Conservation (phyloP, 2,797 vertebrate genomes). For the Apogon hyalosoma region DNA sequence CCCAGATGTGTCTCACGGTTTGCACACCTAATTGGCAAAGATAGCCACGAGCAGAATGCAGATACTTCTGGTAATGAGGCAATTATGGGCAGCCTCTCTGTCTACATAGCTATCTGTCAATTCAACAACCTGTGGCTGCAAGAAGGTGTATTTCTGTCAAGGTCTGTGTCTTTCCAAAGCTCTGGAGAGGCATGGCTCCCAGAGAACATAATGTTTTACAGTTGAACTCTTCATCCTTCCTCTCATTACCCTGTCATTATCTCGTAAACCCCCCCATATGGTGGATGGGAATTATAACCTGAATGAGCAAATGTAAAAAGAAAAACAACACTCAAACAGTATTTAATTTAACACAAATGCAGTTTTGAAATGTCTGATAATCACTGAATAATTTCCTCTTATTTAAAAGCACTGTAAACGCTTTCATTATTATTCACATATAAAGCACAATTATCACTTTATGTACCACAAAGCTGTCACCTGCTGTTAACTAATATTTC, state of each 20-base stretch:
- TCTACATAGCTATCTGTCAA: constrained; percentile 70
- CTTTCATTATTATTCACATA: neutral
- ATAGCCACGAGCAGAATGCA: constrained; percentile 67
- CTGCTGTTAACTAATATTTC: neutral
- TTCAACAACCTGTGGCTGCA: constrained; percentile 79
- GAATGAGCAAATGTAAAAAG: neutral
- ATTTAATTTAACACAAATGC: neutral
- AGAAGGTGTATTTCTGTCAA: constrained; percentile 45
- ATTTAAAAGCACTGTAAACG: neutral
- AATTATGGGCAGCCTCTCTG: constrained; percentile 64
- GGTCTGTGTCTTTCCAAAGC: constrained; percentile 39
- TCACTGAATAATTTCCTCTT: neutral
- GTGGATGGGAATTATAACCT: constrained; percentile 7
- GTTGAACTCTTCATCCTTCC: constrained; percentile 40
- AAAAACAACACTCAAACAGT: neutral
- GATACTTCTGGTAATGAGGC: constrained; percentile 67
- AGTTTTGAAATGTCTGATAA: neutral
- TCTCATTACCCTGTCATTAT: constrained; percentile 47
- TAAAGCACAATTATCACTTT: neutral
- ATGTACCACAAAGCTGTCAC: neutral
- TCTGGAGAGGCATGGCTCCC: constrained; percentile 37
- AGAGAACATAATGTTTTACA: constrained; percentile 42
- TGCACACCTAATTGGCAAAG: constrained; percentile 67
- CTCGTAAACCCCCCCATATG: neutral
- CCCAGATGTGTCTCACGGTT: constrained; percentile 43